A percentile compares a stretch with the other conserved stretches of the same genome.
phyloP scores from a whole-genome alignment of 2,113 vertebrate genomes.

The Sebastes fasciatus region DNA sequence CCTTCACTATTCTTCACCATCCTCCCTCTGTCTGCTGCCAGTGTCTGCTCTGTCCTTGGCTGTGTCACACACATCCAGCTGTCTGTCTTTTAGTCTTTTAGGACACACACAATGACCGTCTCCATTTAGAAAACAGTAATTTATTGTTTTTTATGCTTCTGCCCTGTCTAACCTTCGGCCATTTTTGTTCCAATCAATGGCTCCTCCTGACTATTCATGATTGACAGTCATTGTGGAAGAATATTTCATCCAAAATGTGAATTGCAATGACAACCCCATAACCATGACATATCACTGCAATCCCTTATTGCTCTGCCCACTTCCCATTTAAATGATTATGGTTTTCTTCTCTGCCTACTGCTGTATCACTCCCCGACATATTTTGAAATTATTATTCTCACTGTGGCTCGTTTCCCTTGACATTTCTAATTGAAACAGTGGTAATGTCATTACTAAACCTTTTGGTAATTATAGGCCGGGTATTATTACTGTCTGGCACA shows the following conservation, averaged over 20 bases:
- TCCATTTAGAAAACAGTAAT: not conserved
- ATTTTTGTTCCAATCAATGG: not conserved
- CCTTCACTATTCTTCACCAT: conserved; percentile 43
- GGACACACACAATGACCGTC: conserved; percentile 15
- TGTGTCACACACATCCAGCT: conserved; percentile 19
- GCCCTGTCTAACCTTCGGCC: not conserved
- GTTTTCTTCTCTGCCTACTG: not conserved
- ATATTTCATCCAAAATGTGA: not conserved
- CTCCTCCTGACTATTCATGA: not conserved
- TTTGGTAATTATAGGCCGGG: not conserved
- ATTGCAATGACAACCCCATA: conserved; percentile 15
- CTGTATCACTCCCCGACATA: not conserved
- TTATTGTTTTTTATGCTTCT: not conserved
- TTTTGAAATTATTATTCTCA: not conserved
- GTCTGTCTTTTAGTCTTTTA: conserved; percentile 21
- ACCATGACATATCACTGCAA: conserved; percentile 8
- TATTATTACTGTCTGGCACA: not conserved
- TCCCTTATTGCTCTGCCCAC: conserved; percentile 6
- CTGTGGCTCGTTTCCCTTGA: not conserved
- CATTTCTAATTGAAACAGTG: not conserved
- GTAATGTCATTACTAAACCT: not conserved
- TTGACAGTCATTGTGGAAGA: conserved; percentile 10
- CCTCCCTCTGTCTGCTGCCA: conserved; percentile 48
- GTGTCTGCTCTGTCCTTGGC: conserved; percentile 61
- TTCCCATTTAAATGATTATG: conserved; percentile 17